Evolutionary conservation across 1,140 invertebrate genomes (phyloP).

Genomic region (Neodiprion pinetum): DNA sequence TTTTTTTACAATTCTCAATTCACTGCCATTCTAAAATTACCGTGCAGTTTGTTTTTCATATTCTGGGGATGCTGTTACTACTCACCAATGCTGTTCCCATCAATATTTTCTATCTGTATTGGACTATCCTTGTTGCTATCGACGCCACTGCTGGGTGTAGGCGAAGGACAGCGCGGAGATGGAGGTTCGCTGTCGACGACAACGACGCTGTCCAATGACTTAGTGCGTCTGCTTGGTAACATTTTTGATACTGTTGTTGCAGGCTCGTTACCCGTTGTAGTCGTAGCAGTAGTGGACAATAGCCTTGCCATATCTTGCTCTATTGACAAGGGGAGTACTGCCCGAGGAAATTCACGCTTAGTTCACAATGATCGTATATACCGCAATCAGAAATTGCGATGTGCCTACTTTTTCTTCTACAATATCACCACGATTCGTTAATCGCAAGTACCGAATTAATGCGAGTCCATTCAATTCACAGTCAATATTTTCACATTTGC

Average conservation of each 20-base stretch:
- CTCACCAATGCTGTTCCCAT: constrained; percentile 69
- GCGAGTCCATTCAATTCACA: too few relatives aligned
- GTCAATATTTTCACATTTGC: too few relatives aligned
- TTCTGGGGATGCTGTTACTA: constrained; percentile 15
- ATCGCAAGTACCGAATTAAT: too few relatives aligned
- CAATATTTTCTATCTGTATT: constrained; percentile 85
- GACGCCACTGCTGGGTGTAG: constrained; percentile 86
- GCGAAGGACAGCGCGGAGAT: constrained; percentile 79
- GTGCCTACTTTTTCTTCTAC: too few relatives aligned
- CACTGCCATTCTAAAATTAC: not conserved
- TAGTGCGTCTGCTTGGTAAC: constrained; percentile 50
- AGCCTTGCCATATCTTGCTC: constrained; percentile 63
- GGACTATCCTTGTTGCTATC: constrained; percentile 93
- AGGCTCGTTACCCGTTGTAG: constrained; percentile 13
- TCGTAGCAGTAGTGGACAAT: constrained; percentile 41
- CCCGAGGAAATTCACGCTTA: constrained; percentile 45
- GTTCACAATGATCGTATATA: constrained; percentile 31
- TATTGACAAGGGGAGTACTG: constrained; percentile 61
- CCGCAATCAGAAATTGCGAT: constrained; percentile 13
- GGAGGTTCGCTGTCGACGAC: constrained; percentile 58
- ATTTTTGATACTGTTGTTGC: constrained; percentile 35
- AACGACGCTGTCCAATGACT: constrained; percentile 58
- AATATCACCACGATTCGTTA: too few relatives aligned
- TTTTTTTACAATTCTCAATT: too few relatives aligned
- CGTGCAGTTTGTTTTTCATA: not conserved